Evolutionary conservation across 1,140 invertebrate species (phyloP), one percentile per base, ranked within the genome.

Genomic region (Lepidurus couesii): DNA sequence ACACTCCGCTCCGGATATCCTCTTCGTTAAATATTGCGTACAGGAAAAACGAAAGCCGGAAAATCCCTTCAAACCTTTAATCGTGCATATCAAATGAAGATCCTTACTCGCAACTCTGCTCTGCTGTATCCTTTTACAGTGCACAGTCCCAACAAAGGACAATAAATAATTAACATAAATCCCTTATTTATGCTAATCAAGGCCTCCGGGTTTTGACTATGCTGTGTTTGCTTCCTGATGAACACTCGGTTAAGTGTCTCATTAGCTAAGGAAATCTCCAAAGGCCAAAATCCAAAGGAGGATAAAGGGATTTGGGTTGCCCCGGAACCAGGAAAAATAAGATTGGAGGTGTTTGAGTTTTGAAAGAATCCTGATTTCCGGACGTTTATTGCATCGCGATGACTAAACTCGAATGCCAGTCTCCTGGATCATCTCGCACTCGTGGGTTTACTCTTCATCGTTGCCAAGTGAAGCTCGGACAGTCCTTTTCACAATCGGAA

Each of bases 71-170:
- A 21, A 34, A 34, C 34, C 34, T 21, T 21, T 65, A 65, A 65
- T 65, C 53, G 53, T 16, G 53, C 53, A 65, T 65, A 65, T 65
- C 53, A 65, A 65, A 65, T 65, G 53, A 65, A 65, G 53, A 65
- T n/a, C 53, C 21, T 21, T 65, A 21, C 16, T 21, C 53, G 16
- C 6, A n/a, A 65, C 53, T 34, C 34, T 34, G 34, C 3, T 34
- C 34, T 34, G 34, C 2, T 34, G 2, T 34, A 34, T 34, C 34
- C 34, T 34, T 34, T 34, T 34, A 34, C 34, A 34, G 3, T 34
- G 3, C 34, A 34, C 34, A 34, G 53, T 13, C 21, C 53, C 16
- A 65, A 21, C 4, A 0, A 65, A 65, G 53, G 53, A 65, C 47
- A 65, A 65, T n/a, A 65, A 65, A 21, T 13, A 21, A 13, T 65